Evolutionary conservation across 2,888 invertebrate genomes (phyloP).

Genomic region (Abrostola triplasia): DNA sequence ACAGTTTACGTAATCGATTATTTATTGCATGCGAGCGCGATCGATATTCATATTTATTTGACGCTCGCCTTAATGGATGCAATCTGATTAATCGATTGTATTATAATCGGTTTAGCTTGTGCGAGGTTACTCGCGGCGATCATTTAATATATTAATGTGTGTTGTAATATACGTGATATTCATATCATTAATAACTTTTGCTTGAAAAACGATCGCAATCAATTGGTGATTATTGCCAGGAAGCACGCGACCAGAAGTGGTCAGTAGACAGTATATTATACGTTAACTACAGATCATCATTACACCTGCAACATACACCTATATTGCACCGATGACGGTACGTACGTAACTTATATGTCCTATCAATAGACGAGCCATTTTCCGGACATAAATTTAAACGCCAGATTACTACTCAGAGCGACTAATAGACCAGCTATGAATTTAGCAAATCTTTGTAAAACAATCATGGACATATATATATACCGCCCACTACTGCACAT

Average conservation of each 20-base stretch:
- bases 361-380: neutral
- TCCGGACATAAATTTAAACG: neutral
- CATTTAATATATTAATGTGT: conserved; percentile 19
- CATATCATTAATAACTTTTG: conserved; percentile 4
- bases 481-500: too few species aligned
- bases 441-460: too few species aligned
- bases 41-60: conserved; percentile 56
- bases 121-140: conserved; percentile 24
- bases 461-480: too few species aligned
- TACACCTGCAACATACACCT: neutral
- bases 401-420: neutral
- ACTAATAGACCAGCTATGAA: too few species aligned
- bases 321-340: neutral
- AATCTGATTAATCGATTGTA: conserved; percentile 52
- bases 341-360: neutral
- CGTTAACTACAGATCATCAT: neutral
- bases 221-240: neutral
- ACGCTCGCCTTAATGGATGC: conserved; percentile 45
- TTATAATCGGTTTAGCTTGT: conserved; percentile 44
- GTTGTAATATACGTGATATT: conserved; percentile 10
- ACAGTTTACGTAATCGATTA: conserved; percentile 67
- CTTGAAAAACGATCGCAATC: neutral
- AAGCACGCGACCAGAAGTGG: neutral
- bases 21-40: conserved; percentile 53
- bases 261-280: neutral